Percentiles rank a stretch among this genome's conserved stretches.
phyloP scores from a whole-genome alignment of 2,797 vertebrate genomes.

The Siniperca obscura region DNA sequence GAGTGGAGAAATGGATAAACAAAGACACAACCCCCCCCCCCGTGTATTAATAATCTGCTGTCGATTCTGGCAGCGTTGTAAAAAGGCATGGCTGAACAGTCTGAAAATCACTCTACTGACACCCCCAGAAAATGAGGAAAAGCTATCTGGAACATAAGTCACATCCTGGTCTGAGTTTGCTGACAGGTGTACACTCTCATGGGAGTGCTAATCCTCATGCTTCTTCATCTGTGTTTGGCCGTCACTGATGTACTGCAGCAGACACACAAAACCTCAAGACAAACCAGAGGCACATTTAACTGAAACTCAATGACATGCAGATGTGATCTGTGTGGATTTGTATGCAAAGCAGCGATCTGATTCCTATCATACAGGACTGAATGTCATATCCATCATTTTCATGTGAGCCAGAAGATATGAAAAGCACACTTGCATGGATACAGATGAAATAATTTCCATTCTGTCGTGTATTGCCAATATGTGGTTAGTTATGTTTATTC shows the following conservation, averaged over 20 bases:
- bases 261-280: slow-evolving; percentile 41
- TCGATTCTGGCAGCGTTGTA: slow-evolving; percentile 58
- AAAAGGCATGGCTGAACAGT: slow-evolving; percentile 63
- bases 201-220: slow-evolving; percentile 71
- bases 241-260: slow-evolving; percentile 49
- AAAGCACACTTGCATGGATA: slow-evolving; percentile 54
- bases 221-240: slow-evolving; percentile 70
- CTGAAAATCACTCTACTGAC: slow-evolving; percentile 68
- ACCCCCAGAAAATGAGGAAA: slow-evolving; percentile 62
- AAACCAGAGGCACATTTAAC: slow-evolving; percentile 65
- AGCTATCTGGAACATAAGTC: slow-evolving; percentile 73
- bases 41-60: slow-evolving; percentile 73
- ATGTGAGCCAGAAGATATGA: slow-evolving; percentile 66
- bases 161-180: slow-evolving; percentile 69
- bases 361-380: slow-evolving; percentile 65
- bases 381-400: slow-evolving; percentile 78
- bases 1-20: slow-evolving; percentile 74
- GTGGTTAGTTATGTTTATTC: slow-evolving; percentile 66
- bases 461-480: slow-evolving; percentile 36
- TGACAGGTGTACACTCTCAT: slow-evolving; percentile 74
- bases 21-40: slow-evolving; percentile 59
- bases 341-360: slow-evolving; percentile 75
- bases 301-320: slow-evolving; percentile 73
- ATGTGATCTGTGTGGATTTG: slow-evolving; percentile 74
- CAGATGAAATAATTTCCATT: slow-evolving; percentile 55